A percentile compares a stretch with the other conserved stretches of the same genome.
phyloP scores from a whole-genome alignment of 2,797 vertebrate species.

The Falco novaeseelandiae region DNA sequence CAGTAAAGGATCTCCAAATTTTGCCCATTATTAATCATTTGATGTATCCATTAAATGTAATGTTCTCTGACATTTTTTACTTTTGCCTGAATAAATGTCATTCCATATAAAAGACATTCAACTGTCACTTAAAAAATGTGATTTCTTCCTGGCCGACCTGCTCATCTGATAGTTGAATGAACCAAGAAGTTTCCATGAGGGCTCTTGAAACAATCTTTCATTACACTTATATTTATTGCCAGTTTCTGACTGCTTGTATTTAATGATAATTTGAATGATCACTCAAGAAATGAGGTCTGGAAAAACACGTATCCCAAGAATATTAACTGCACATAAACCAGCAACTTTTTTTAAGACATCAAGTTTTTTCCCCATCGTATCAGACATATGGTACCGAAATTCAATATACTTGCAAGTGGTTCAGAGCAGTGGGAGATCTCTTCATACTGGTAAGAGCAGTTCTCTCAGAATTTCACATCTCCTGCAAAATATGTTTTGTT shows the following conservation, averaged over 20 bases:
- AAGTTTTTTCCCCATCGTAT: not conserved
- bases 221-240: not conserved
- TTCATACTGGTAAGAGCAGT: not conserved
- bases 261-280: not conserved
- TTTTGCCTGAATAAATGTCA: not conserved
- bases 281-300: not conserved
- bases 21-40: not conserved
- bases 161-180: not conserved
- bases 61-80: not conserved
- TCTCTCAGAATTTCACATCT: not conserved
- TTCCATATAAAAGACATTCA: not conserved
- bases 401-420: not conserved
- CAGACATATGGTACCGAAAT: not conserved
- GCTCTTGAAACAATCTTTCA: not conserved
- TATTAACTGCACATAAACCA: not conserved
- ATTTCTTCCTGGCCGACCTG: not conserved
- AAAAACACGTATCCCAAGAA: not conserved
- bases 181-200: not conserved
- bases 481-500: not conserved
- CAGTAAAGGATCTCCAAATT: not conserved
- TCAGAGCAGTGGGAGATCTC: not conserved
- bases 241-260: not conserved
- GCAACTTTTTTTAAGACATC: not conserved
- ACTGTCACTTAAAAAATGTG: not conserved
- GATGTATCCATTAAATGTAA: not conserved